phyloP scores from a whole-genome alignment of 30 jellyfish, hydroid and myxozoan genomes.

The Pseudorhiza aurosa region DNA sequence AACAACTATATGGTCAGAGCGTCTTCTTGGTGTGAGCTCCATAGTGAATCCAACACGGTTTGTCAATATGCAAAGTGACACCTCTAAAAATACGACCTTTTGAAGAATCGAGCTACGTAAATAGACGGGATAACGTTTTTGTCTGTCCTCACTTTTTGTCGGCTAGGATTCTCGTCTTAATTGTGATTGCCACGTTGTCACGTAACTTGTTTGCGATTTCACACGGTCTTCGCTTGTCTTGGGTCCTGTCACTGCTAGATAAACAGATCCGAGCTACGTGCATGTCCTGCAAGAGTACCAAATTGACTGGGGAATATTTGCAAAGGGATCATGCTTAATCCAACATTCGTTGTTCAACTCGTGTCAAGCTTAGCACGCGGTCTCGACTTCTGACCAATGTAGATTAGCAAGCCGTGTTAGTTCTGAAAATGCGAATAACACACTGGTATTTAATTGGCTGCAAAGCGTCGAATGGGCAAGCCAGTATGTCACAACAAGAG shows the following conservation, averaged over 20 bases:
- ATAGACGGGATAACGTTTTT: constrained; percentile 6
- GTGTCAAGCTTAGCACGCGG: constrained; percentile 17
- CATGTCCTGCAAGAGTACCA: background rate
- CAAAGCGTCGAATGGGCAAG: no score
- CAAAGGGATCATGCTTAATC: background rate
- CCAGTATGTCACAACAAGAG: no score
- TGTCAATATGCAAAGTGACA: constrained; percentile 20
- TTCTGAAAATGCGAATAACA: background rate
- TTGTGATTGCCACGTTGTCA: background rate
- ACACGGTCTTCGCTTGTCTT: background rate
- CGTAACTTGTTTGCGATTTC: background rate
- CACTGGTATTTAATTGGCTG: no score
- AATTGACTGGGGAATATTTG: background rate
- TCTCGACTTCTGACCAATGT: constrained; percentile 8
- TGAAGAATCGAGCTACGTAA: background rate
- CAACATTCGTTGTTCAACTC: background rate
- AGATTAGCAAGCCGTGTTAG: background rate
- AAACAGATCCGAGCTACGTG: background rate
- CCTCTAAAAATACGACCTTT: constrained; percentile 40
- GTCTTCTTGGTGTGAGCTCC: constrained; percentile 12
- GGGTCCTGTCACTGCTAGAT: background rate
- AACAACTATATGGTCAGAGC: background rate
- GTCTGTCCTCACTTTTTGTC: background rate
- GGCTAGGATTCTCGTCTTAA: background rate
- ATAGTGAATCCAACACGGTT: background rate